These are phyloP conservation scores for Merodon equestris DNA, from an alignment of 2,888 invertebrate species.

Conservation along the genomic window DNA sequence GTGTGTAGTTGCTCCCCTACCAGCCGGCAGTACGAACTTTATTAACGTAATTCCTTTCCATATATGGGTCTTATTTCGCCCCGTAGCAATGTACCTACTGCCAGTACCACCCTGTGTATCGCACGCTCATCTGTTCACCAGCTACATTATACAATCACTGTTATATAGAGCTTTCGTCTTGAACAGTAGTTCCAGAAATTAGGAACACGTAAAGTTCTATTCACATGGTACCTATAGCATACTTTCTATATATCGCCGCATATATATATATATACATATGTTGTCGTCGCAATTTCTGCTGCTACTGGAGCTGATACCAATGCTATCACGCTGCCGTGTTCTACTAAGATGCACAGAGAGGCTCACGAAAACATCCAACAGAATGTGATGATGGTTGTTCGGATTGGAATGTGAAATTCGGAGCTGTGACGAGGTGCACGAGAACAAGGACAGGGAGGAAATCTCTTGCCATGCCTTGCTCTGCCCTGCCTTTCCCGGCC, in stretches of 20 bases:
- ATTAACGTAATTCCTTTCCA: conserved; percentile 69
- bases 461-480: conserved; percentile 35
- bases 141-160: conserved; percentile 23
- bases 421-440: conserved; percentile 23
- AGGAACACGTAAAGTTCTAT: conserved; percentile 67
- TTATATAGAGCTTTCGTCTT: conserved; percentile 56
- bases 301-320: conserved; percentile 16
- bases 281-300: conserved; percentile 16
- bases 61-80: conserved; percentile 68
- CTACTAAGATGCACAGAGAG: conserved; percentile 57
- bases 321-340: conserved; percentile 30
- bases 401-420: conserved; percentile 33
- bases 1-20: conserved; percentile 62
- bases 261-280: conserved; percentile 18
- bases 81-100: conserved; percentile 59
- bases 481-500: too few relatives aligned
- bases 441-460: conserved; percentile 21
- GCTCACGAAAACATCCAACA: conserved; percentile 47
- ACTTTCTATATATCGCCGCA: conserved; percentile 54
- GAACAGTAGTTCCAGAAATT: conserved; percentile 65
- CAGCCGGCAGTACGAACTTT: conserved; percentile 59
- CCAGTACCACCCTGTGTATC: conserved; percentile 48
- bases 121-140: background rate
- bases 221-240: conserved; percentile 58
- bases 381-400: conserved; percentile 57